Conservation (phyloP, 2,797 vertebrate species). For the Pangasius macronema region DNA sequence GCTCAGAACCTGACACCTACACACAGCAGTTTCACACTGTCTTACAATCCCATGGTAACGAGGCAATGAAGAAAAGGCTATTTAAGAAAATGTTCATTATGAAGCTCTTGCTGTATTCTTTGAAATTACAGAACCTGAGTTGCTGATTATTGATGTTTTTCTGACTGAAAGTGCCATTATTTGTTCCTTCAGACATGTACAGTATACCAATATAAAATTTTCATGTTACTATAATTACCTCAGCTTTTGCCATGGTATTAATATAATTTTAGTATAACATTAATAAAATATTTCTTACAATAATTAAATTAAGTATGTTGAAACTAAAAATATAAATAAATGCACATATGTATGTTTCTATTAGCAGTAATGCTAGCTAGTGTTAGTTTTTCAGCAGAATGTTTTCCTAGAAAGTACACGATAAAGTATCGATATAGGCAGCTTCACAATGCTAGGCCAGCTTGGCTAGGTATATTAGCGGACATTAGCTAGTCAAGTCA, state of each 20-base stretch:
- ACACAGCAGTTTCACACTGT: slow-evolving; percentile 30
- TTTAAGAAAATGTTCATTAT: slow-evolving; percentile 19
- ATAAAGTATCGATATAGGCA: background rate
- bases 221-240: background rate
- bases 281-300: background rate
- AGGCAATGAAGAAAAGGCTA: background rate
- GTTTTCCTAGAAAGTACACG: background rate
- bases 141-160: background rate
- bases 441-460: background rate
- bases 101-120: background rate
- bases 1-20: slow-evolving; percentile 31
- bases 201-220: background rate
- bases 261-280: background rate
- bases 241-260: background rate
- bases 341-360: background rate
- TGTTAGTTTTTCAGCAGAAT: background rate
- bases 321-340: background rate
- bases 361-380: background rate
- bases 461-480: background rate
- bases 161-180: background rate
- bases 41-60: slow-evolving; percentile 28
- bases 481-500: background rate
- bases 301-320: background rate
- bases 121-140: background rate
- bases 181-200: background rate